Percentiles rank a stretch among this genome's conserved stretches.
These are phyloP conservation scores for Austrolebias charrua DNA, from an alignment of 2,797 vertebrate species.

Conservation along the genomic window DNA sequence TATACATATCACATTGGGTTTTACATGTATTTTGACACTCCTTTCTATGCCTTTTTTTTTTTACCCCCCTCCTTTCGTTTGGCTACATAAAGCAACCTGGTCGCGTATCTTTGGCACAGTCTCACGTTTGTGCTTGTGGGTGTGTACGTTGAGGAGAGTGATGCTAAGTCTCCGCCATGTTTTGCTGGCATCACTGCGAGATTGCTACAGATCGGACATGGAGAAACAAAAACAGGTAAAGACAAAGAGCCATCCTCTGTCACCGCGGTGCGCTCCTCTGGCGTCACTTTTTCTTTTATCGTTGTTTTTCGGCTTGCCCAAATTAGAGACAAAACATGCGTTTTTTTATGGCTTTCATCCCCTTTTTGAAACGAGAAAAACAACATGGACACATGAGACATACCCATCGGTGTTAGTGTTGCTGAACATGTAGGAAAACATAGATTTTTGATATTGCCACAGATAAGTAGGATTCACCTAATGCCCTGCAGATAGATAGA, in stretches of 20 bases:
- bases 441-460: slow-evolving; percentile 99
- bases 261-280: slow-evolving; percentile 29
- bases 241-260: slow-evolving; percentile 68
- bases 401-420: slow-evolving; percentile 76
- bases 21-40: slow-evolving; percentile 74
- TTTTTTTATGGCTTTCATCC: slow-evolving; percentile 95
- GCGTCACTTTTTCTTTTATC: slow-evolving; percentile 45
- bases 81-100: slow-evolving; percentile 79
- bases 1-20: slow-evolving; percentile 75
- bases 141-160: slow-evolving; percentile 52
- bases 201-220: slow-evolving; percentile 78
- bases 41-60: slow-evolving; percentile 45
- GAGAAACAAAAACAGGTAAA: slow-evolving; percentile 61
- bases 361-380: slow-evolving; percentile 82
- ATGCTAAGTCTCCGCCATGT: slow-evolving; percentile 39
- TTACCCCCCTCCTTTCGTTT: slow-evolving; percentile 22
- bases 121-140: slow-evolving; percentile 80
- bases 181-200: slow-evolving; percentile 60
- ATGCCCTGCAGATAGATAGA: slow-evolving; percentile 95
- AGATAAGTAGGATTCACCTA: slow-evolving; percentile 99
- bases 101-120: slow-evolving; percentile 80
- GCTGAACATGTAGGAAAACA: slow-evolving; percentile 82
- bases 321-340: slow-evolving; percentile 69
- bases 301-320: slow-evolving; percentile 40
- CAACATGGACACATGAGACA: slow-evolving; percentile 81